phyloP scores from a whole-genome alignment of 1,140 invertebrate genomes.

The Aphis craccivora region DNA sequence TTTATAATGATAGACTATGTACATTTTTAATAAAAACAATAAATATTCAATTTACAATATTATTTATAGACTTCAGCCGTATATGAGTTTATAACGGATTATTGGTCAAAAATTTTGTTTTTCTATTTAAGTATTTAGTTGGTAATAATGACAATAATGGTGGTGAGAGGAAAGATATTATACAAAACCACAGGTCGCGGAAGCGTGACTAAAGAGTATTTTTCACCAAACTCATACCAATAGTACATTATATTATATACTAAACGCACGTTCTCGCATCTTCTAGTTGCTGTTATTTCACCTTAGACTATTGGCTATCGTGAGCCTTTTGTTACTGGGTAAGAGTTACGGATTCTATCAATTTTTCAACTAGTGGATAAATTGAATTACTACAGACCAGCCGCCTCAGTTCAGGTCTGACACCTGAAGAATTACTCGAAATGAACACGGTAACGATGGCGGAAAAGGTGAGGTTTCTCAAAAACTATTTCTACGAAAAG shows the following conservation, averaged over 20 bases:
- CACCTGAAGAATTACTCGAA: slow-evolving; percentile 35
- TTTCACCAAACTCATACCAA: neutral
- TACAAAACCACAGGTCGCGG: neutral
- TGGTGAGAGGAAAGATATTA: neutral
- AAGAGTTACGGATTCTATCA: slow-evolving; percentile 24
- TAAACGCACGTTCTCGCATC: neutral
- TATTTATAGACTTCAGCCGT: neutral
- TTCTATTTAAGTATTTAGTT: neutral
- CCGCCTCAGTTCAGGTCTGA: neutral
- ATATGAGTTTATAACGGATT: neutral
- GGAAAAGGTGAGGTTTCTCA: neutral
- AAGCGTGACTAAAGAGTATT: slow-evolving; percentile 32
- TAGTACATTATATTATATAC: neutral
- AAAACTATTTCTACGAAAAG: slow-evolving; percentile 40
- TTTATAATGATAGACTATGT: neutral
- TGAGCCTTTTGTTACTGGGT: neutral
- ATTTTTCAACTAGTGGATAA: slow-evolving; percentile 4
- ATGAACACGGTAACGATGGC: neutral
- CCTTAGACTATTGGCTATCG: neutral
- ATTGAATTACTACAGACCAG: slow-evolving; percentile 34
- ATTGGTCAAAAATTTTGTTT: neutral
- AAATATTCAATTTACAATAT: neutral
- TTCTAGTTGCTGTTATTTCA: neutral
- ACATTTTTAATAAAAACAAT: neutral
- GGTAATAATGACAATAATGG: neutral